A percentile compares a stretch with the other conserved stretches of the same genome.
phyloP scores from a whole-genome alignment of 2,113 vertebrate species.

The Psilopogon haemacephalus region DNA sequence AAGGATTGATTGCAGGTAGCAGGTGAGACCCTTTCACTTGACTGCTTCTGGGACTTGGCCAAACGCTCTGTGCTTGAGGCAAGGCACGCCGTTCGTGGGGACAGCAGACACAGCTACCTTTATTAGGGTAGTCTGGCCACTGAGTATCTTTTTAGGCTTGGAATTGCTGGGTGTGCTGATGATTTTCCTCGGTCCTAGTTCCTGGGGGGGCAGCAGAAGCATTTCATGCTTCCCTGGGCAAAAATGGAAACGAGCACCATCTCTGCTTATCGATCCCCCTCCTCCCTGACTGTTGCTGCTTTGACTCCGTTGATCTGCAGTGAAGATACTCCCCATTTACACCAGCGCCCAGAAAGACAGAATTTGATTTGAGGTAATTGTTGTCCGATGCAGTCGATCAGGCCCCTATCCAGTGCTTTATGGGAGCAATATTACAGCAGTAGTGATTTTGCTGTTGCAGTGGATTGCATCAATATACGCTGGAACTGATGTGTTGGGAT shows the following conservation, averaged over 20 bases:
- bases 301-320: neutral
- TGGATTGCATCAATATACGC: conserved; percentile 36
- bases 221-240: neutral
- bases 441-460: conserved; percentile 34
- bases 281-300: neutral
- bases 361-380: conserved; percentile 53
- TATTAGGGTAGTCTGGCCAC: neutral
- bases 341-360: neutral
- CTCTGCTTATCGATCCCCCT: neutral
- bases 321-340: neutral
- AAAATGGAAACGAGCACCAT: neutral
- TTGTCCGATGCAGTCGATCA: neutral
- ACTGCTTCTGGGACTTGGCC: conserved; percentile 51
- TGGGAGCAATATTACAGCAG: conserved; percentile 1
- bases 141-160: neutral
- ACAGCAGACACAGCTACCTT: neutral
- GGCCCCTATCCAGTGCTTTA: conserved; percentile 17
- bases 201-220: neutral
- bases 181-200: neutral
- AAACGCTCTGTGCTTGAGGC: conserved; percentile 12
- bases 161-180: neutral
- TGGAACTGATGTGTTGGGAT: conserved; percentile 35
- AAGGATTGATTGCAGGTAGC: conserved; percentile 70
- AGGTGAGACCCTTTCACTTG: conserved; percentile 58
- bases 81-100: neutral